Percentiles rank a stretch among this genome's conserved stretches.
Conservation (phyloP, 2,888 invertebrate genomes). For the Ferrisia virgata region DNA sequence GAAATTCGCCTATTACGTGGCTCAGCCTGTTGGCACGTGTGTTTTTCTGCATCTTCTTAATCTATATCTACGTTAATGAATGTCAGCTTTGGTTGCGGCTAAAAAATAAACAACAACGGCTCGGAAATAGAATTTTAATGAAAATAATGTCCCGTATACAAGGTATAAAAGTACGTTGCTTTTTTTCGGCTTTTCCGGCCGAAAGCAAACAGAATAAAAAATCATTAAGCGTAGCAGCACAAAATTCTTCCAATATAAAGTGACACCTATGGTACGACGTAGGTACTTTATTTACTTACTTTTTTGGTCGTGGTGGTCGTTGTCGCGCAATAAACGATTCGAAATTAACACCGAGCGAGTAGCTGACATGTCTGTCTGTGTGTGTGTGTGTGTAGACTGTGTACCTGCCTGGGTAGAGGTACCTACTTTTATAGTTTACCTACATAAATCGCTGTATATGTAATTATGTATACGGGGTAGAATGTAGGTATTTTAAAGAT, state of each 20-base stretch:
- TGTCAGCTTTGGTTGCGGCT: not conserved
- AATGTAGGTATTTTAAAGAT: too few relatives aligned
- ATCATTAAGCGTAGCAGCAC: conserved; percentile 11
- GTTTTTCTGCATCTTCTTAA: not conserved
- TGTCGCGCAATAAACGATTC: not conserved
- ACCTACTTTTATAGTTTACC: too few relatives aligned
- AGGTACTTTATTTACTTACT: not conserved
- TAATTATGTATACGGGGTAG: too few relatives aligned
- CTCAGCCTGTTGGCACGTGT: not conserved
- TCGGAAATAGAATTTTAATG: not conserved
- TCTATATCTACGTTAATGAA: not conserved
- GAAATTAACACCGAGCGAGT: not conserved
- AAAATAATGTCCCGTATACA: not conserved
- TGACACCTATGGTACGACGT: not conserved
- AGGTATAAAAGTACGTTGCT: too few relatives aligned
- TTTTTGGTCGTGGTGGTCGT: not conserved
- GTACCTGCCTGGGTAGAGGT: too few relatives aligned
- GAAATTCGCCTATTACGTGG: not conserved
- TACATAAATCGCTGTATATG: too few relatives aligned
- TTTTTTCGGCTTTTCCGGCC: not conserved
- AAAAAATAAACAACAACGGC: not conserved
- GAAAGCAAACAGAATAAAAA: conserved; percentile 1
- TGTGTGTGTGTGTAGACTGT: too few relatives aligned
- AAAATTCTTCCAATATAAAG: not conserved
- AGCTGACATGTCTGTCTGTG: not conserved